These are phyloP conservation scores for Eurosta solidaginis DNA, from an alignment of 1,140 invertebrate genomes.

Conservation along the genomic window DNA sequence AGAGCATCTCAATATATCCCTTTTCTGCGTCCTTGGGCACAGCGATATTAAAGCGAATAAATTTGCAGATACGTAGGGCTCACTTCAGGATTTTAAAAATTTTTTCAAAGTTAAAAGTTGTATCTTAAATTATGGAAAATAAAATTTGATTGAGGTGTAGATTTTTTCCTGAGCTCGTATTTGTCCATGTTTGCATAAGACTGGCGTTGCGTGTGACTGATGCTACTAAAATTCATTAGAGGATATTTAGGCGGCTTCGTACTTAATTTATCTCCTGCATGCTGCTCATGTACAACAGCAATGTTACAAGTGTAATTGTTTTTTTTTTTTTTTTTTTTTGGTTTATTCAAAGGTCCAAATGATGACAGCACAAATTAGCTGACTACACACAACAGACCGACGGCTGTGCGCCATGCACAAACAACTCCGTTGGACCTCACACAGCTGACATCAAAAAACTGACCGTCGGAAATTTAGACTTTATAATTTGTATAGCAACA, in stretches of 20 bases:
- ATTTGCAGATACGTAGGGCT: too few relatives aligned
- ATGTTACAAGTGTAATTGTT: not conserved
- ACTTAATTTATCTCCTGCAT: slow-evolving; percentile 1
- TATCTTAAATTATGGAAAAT: too few relatives aligned
- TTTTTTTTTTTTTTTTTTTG: not conserved
- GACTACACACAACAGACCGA: not conserved
- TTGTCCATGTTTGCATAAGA: too few relatives aligned
- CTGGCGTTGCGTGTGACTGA: not conserved
- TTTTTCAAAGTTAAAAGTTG: too few relatives aligned
- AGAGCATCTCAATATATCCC: too few relatives aligned
- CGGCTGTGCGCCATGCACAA: not conserved
- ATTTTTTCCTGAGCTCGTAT: too few relatives aligned
- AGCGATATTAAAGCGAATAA: too few relatives aligned
- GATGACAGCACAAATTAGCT: slow-evolving; percentile 22
- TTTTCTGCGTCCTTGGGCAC: too few relatives aligned
- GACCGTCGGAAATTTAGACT: not conserved
- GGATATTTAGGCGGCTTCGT: slow-evolving; percentile 1
- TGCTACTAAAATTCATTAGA: slow-evolving; percentile 13
- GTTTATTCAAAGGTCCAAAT: not conserved
- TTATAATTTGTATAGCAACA: not conserved
- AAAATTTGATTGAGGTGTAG: too few relatives aligned
- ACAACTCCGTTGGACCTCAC: not conserved
- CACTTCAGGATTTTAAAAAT: too few relatives aligned
- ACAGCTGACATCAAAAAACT: slow-evolving; percentile 20
- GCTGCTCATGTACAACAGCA: not conserved